phyloP scores from a whole-genome alignment of 2,888 invertebrate genomes.

The Drosophila neotestacea region DNA sequence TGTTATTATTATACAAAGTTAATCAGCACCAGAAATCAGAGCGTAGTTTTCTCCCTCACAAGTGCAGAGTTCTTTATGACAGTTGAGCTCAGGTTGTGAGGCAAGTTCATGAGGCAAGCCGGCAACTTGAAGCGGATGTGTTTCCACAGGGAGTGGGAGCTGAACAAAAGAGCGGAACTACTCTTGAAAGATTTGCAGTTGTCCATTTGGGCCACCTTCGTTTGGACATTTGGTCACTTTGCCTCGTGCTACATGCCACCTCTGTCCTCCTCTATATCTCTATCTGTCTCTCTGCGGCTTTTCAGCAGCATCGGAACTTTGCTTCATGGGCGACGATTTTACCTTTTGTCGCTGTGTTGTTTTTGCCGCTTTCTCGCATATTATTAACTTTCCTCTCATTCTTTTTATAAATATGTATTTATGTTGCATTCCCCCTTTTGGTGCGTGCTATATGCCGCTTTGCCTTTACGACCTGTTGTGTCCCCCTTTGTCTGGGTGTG shows the following conservation, averaged over 20 bases:
- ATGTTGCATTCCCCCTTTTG: conserved; percentile 52
- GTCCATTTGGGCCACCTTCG: conserved; percentile 57
- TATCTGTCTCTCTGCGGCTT: conserved; percentile 45
- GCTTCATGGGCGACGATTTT: conserved; percentile 56
- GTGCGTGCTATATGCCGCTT: conserved; percentile 70
- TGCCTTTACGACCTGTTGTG: conserved; percentile 29
- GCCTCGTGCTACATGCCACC: conserved; percentile 34
- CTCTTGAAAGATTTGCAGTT: conserved; percentile 84
- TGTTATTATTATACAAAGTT: conserved; percentile 47
- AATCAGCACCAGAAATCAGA: conserved; percentile 37
- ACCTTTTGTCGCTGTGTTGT: conserved; percentile 29
- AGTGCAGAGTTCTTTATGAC: conserved; percentile 53
- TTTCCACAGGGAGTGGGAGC: conserved; percentile 21
- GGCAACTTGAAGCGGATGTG: conserved; percentile 43
- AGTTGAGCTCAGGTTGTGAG: conserved; percentile 19
- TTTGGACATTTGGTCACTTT: conserved; percentile 39
- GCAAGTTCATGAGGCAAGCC: not conserved
- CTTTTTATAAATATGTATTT: conserved; percentile 61
- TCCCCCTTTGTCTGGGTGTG: conserved; percentile 28
- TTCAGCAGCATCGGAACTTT: conserved; percentile 70
- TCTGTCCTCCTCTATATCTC: not conserved
- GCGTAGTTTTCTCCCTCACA: conserved; percentile 19
- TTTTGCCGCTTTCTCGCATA: conserved; percentile 63
- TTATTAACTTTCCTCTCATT: conserved; percentile 60
- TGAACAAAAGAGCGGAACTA: conserved; percentile 85